These are phyloP conservation scores for Euzetes globulus DNA, from an alignment of 2,888 invertebrate species.

Conservation along the genomic window DNA sequence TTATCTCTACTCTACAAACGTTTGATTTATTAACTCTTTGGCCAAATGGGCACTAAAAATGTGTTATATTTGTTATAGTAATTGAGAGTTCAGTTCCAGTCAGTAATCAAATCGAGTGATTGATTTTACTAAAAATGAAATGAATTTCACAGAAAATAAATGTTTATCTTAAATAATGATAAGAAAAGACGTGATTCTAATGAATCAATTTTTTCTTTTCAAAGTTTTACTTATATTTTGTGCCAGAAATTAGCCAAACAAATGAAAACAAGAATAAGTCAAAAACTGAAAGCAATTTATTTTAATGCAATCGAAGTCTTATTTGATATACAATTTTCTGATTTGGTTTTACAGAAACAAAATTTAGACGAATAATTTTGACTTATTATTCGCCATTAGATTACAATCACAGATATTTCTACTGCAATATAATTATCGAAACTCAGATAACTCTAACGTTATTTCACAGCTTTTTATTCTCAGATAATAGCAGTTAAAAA, in stretches of 20 bases:
- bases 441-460: not conserved
- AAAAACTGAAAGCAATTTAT: not conserved
- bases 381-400: not conserved
- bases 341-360: not conserved
- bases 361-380: not conserved
- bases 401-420: constrained; percentile 22
- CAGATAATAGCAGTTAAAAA: not conserved
- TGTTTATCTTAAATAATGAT: not conserved
- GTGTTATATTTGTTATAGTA: too few species aligned
- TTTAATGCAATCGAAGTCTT: not conserved
- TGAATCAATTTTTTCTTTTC: not conserved
- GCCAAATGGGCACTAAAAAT: too few species aligned
- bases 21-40: too few species aligned
- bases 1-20: not conserved
- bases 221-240: not conserved
- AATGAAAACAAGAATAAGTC: not conserved
- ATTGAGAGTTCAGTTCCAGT: too few species aligned
- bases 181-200: not conserved
- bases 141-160: too few species aligned
- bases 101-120: too few species aligned
- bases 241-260: not conserved
- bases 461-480: not conserved
- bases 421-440: not conserved
- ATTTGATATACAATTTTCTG: not conserved
- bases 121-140: too few species aligned